Percentiles rank a stretch among this genome's conserved stretches.
Evolutionary conservation across 2,113 vertebrate genomes (phyloP).

Genomic region (Ardeotis arabs): DNA sequence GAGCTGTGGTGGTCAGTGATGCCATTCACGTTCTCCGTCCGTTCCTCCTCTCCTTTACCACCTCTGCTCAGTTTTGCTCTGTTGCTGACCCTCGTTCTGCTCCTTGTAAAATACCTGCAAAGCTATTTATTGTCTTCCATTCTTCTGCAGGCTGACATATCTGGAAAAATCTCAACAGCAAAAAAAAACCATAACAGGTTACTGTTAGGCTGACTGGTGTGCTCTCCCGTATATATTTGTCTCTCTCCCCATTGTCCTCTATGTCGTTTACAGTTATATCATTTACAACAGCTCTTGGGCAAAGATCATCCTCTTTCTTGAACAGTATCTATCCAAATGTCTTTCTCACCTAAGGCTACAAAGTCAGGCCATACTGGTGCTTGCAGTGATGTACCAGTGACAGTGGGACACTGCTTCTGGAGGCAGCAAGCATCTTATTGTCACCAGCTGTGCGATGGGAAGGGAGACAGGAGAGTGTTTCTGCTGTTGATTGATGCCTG

Average conservation of each 20-base stretch:
- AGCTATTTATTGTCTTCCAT: not conserved
- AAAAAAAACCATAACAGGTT: not conserved
- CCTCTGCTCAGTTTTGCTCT: not conserved
- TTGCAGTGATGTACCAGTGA: not conserved
- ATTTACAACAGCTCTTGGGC: not conserved
- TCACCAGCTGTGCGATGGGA: not conserved
- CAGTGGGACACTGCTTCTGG: not conserved
- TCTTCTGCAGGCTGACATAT: not conserved
- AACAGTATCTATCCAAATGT: not conserved
- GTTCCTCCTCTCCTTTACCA: not conserved
- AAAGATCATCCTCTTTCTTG: not conserved
- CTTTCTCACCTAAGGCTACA: not conserved
- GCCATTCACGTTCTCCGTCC: not conserved
- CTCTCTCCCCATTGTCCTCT: not conserved
- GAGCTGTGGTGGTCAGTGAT: not conserved
- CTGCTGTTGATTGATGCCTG: not conserved
- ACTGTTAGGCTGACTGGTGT: not conserved
- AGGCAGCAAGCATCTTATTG: fast-evolving
- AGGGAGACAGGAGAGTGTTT: not conserved
- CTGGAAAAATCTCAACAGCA: not conserved
- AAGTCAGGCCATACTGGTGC: not conserved
- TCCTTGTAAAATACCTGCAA: not conserved
- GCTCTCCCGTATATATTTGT: not conserved
- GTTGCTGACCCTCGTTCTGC: not conserved
- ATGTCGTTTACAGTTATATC: not conserved